Conservation (phyloP, 2,888 invertebrate genomes). For the Ypsolopha sequella region DNA sequence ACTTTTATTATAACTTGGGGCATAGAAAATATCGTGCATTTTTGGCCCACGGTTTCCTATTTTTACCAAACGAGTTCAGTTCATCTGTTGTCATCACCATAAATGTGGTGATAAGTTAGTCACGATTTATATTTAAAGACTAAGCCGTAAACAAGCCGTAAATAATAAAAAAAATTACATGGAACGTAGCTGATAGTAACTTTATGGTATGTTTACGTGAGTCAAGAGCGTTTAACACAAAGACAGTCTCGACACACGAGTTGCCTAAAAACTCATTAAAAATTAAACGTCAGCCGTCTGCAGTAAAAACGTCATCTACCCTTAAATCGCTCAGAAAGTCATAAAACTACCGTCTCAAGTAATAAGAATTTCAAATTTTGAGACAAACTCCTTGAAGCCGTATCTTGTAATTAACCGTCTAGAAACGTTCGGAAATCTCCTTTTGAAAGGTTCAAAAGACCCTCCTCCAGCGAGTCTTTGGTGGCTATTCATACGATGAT, state of each 20-base stretch:
- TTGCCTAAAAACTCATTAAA: slow-evolving; percentile 4
- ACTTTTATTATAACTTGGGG: no score
- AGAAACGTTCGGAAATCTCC: slow-evolving; percentile 41
- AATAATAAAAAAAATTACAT: no score
- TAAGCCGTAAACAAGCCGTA: no score
- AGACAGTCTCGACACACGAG: neutral
- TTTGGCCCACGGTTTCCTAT: no score
- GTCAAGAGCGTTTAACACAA: no score
- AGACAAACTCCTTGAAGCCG: slow-evolving; percentile 30
- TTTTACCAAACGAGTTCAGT: no score
- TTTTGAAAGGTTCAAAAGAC: slow-evolving; percentile 55
- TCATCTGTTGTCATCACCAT: no score
- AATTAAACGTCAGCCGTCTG: neutral
- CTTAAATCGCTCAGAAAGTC: neutral
- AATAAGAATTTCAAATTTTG: slow-evolving; percentile 9
- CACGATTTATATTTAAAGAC: no score
- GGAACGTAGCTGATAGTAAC: no score
- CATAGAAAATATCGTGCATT: no score
- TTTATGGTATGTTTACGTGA: no score
- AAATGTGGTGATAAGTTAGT: no score
- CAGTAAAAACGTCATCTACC: neutral
- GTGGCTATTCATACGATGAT: slow-evolving; percentile 52
- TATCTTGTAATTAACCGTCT: slow-evolving; percentile 50
- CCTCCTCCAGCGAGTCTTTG: slow-evolving; percentile 18
- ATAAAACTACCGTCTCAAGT: neutral